Base-by-base conservation (phyloP, 1,140 invertebrate species). In the Melitaea cinxia region DNA sequence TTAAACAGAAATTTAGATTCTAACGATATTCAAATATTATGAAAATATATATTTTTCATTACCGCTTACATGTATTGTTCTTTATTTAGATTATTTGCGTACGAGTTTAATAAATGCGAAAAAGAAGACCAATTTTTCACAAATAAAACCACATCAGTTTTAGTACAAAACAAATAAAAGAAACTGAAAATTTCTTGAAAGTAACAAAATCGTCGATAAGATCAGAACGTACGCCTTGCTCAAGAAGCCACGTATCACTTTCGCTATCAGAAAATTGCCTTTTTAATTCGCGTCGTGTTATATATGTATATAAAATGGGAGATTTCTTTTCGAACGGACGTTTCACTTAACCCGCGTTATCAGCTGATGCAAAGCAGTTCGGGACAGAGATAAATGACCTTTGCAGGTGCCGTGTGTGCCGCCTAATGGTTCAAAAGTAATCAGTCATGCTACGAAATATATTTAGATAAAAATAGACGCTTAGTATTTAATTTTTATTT, bases 331-430 rank as follows among this genome's bases (percentile, higher is more conserved):
- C 28, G 35, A 23, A 14, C 28, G 26, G 52, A 50, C 57, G 47
- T 60, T 60, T 60, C 47, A 60, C 57, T 60, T 60, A 60, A 50
- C 57, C 57, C 54, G 17, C 24, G 28, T 64, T 56, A 45, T 56
- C 62, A 49, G 49, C 15, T n/a, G 42, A 47, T 47, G 42, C 19
- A 47, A 47, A 47, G 42, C 42, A 47, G 42, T 19, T 0, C 42
- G 9, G 45, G 65, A 68, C 65, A 57, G 59, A 68, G 65, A 68
- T 62, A 52, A 53, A 68, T 57, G 53, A 58, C 58, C 58, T 12
- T 30, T 33, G 33, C 65, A 68, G 59, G 65, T 68, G 60, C 37
- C 19, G 39, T 45, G 37, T 42, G 42, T 47, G 42, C 35, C 54
- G 57, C 39, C 47, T 57, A 56, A 57, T 57, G 54, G 47, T 65